phyloP scores from a whole-genome alignment of 2,888 invertebrate species.

The Philaethria dido region DNA sequence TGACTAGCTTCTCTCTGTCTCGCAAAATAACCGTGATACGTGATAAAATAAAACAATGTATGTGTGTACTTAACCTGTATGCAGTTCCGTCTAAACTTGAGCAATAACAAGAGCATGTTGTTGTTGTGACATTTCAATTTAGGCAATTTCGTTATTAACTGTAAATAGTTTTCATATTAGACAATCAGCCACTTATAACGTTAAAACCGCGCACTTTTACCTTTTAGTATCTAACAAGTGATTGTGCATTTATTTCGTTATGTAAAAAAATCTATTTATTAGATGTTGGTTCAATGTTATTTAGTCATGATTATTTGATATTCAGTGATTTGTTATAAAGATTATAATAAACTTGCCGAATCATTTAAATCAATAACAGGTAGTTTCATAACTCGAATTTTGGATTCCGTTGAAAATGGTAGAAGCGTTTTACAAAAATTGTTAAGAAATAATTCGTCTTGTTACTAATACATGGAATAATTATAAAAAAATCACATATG shows the following conservation, averaged over 20 bases:
- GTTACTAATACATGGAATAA: too few relatives aligned
- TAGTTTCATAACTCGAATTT: background rate
- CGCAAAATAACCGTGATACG: too few relatives aligned
- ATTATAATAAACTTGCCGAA: background rate
- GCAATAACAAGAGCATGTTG: background rate
- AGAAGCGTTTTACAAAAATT: too few relatives aligned
- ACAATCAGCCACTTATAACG: conserved; percentile 1
- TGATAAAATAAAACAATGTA: background rate
- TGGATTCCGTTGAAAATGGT: background rate
- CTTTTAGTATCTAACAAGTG: conserved; percentile 13
- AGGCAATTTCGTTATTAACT: background rate
- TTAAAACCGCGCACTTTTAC: conserved; percentile 7
- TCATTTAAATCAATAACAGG: background rate
- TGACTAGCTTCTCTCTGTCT: too few relatives aligned
- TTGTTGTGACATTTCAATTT: background rate
- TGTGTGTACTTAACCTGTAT: background rate
- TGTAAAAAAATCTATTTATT: conserved; percentile 2
- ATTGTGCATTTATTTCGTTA: conserved; percentile 16
- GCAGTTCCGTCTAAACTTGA: background rate
- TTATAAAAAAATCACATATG: too few relatives aligned
- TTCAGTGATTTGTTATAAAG: background rate
- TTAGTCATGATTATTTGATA: background rate
- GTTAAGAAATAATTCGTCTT: too few relatives aligned
- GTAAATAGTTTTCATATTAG: background rate
- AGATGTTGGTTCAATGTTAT: background rate